Base-by-base conservation (phyloP, 2,888 invertebrate genomes). In the Atethmia centrago region DNA sequence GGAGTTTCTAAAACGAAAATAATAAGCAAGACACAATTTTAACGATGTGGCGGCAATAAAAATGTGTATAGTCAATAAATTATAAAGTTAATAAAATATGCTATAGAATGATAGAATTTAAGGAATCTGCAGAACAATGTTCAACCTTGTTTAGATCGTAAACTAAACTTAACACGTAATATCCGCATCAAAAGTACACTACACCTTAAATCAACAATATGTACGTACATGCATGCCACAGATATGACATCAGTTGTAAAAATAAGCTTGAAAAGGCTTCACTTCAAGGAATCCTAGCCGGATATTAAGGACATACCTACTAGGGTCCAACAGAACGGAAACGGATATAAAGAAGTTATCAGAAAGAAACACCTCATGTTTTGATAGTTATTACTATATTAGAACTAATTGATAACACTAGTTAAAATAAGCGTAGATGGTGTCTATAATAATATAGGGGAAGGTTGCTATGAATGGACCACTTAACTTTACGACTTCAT, bases 81-180 rank as follows among this genome's bases (percentile, higher is more conserved):
- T 91, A 91, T 85, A 83, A 82, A 86, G 83, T 88, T 90, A 92
- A 91, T 93, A 91, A 93, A 92, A 91, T 90, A 90, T 88, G 82
- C 72, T 83, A 89, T 59, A 88, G 86, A 90, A 88, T 85, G 80
- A 85, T 87, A 84, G 83, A 88, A 89, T 90, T 91, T 88, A 79
- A 89, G 87, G 84, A 88, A 90, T 89, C 78, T 80, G 87, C 89
- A 86, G 87, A 88, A 89, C 80, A 78, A 86, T 76, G 64, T 87
- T 84, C 83, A 88, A 88, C 87, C 88, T 90, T 91, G 90, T 88
- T 90, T 80, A 82, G 81, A 81, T 92, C 88, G 88, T 91, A 89
- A 91, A 91, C 79, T 80, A 74, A 82, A 83, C 83, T 86, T 77
- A 84, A 80, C 71, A 74, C 66, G 66, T 82, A 79, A 85, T 82